phyloP scores from a whole-genome alignment of 2,797 vertebrate species.

The Semaprochilodus insignis region DNA sequence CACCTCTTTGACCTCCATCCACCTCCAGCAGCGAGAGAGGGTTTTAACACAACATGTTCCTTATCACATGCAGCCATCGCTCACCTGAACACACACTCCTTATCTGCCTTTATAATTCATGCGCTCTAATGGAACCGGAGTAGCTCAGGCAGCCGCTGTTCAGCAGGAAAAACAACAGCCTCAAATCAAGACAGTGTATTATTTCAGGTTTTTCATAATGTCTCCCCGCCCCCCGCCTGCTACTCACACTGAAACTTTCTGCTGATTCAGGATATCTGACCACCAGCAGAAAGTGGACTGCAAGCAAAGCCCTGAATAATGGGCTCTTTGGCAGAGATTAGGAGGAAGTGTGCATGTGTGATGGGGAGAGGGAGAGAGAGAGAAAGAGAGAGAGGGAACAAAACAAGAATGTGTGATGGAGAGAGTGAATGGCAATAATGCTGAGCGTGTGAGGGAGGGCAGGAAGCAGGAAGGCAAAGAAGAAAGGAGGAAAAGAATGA shows the following conservation, averaged over 20 bases:
- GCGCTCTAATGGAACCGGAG: neutral
- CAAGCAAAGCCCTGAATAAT: constrained; percentile 27
- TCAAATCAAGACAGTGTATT: constrained; percentile 18
- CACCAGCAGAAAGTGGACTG: constrained; percentile 13
- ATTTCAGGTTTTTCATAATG: constrained; percentile 16
- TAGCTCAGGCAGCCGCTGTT: neutral
- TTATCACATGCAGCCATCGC: neutral
- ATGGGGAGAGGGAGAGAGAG: neutral
- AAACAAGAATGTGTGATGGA: neutral
- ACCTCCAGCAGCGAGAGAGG: neutral
- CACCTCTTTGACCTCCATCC: neutral
- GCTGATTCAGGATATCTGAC: constrained; percentile 34
- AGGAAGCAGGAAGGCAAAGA: neutral
- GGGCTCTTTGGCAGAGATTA: constrained; percentile 25
- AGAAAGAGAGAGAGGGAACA: neutral
- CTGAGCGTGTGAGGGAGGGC: no score
- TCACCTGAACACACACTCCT: neutral
- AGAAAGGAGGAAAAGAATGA: neutral
- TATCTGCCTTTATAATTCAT: constrained; percentile 19
- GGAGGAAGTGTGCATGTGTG: constrained; percentile 10
- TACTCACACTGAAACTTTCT: constrained; percentile 3
- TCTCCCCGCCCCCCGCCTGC: constrained; percentile 2
- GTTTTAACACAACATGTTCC: neutral
- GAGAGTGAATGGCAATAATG: neutral
- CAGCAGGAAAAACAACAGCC: constrained; percentile 1